A percentile compares a stretch with the other conserved stretches of the same genome.
Conservation (phyloP, 1,140 invertebrate genomes). For the Propsilocerus akamusi region DNA sequence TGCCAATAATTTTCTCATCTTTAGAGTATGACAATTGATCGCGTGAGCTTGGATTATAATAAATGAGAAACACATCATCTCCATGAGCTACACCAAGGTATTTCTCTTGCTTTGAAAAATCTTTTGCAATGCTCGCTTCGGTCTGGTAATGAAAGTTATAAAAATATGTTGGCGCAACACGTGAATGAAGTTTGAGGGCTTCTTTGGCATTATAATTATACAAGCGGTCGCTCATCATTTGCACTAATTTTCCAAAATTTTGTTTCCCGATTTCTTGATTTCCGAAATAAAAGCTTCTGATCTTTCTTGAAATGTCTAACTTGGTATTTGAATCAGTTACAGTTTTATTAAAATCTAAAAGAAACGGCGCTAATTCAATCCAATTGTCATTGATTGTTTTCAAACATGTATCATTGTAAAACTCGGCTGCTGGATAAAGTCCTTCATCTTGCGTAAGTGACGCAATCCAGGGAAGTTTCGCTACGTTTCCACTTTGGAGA, state of each 20-base stretch:
- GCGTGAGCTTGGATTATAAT: background rate
- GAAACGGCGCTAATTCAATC: constrained; percentile 11
- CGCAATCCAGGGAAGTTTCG: constrained; percentile 31
- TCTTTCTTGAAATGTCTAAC: too few species aligned
- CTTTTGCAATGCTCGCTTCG: too few species aligned
- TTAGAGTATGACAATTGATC: background rate
- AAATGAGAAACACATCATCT: background rate
- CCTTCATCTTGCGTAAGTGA: constrained; percentile 30
- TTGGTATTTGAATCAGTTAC: too few species aligned
- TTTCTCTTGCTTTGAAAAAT: background rate
- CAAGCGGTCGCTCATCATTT: too few species aligned
- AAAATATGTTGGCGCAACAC: too few species aligned
- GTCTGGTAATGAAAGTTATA: too few species aligned
- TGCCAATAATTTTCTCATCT: background rate
- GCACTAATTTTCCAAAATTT: too few species aligned
- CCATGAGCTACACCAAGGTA: background rate
- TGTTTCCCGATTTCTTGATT: too few species aligned
- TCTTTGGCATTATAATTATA: too few species aligned
- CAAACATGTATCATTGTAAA: constrained; percentile 6
- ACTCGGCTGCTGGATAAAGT: constrained; percentile 27
- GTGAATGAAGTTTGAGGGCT: too few species aligned
- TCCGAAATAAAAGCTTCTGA: too few species aligned
- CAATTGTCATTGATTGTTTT: constrained; percentile 12
- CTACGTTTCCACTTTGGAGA: constrained; percentile 24
- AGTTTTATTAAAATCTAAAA: too few species aligned